Evolutionary conservation across 2,113 vertebrate species (phyloP), one percentile per base, ranked within the genome.

Genomic region (Sclerurus mexicanus): DNA sequence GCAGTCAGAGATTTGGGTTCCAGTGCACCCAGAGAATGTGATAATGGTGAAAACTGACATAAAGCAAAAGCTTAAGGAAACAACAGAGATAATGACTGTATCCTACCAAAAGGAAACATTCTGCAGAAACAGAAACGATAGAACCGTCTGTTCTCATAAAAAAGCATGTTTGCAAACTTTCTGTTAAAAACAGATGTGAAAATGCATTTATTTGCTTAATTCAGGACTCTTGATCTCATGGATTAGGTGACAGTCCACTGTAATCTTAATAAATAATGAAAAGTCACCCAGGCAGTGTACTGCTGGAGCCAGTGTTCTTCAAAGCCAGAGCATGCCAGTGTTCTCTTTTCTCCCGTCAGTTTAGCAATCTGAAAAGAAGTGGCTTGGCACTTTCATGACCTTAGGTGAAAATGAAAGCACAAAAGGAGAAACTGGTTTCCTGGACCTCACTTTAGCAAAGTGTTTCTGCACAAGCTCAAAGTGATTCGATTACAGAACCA

Each of bases 41-140:
- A 67, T 81, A 81, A 86, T 31, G 33, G n/a, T 86, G 55, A 93
- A 88, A 93, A 93, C 31, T 72, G 78, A 85, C 78, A 83, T 71
- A 83, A 85, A 88, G 7, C 59, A 83, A 90, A 93, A 93, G n/a
- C 50, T 84, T 66, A 71, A 74, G 59, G 40, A 75, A 87, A 28
- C 40, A 82, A 53, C 63, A 27, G 74, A 69, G 49, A 62, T 80
- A 90, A 90, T 2, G 24, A 44, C 44, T 55, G 13, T 17, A 72
- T 53, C n/a, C n/a, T 75, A 94, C 44, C 15, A 56, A 91, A 82
- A 56, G 44, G 90, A 86, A 91, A 87, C 20, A 33, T 71, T 95
- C 19, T 56, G 28, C 40, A 91, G 77, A 93, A 76, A 6, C 31
- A 92, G 35, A 75, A 91, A 79, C 28, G 28, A 50, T 28, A 12